Percentiles rank a stretch among this genome's conserved stretches.
Evolutionary conservation across 1,140 invertebrate species (phyloP).

Genomic region (Calliphora vicina): DNA sequence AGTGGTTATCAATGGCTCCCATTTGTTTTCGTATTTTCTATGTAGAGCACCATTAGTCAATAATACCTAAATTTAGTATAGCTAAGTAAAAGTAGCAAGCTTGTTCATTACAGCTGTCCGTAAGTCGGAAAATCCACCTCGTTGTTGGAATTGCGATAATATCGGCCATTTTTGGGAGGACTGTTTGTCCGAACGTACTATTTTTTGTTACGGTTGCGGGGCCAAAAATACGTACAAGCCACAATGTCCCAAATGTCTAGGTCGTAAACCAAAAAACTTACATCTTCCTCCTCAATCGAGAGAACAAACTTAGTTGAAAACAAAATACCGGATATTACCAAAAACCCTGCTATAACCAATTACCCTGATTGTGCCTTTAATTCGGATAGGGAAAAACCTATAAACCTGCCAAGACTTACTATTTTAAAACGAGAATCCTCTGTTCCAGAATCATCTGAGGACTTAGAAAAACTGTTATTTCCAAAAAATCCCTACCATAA

Average conservation of each 20-base stretch:
- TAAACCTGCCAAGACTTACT: background rate
- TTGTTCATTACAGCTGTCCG: background rate
- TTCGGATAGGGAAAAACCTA: background rate
- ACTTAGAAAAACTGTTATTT: background rate
- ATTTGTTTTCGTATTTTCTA: too few species aligned
- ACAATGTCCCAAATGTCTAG: background rate
- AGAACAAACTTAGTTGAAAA: background rate
- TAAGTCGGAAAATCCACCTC: too few species aligned
- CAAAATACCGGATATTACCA: background rate
- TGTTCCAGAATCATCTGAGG: too few species aligned
- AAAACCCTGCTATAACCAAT: background rate
- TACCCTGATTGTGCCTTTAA: background rate
- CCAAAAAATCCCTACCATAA: too few species aligned
- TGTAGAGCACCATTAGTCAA: background rate
- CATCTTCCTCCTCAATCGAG: background rate
- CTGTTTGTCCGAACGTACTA: background rate
- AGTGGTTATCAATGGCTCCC: too few species aligned
- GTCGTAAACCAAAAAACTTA: background rate
- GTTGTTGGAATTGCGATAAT: conserved; percentile 20
- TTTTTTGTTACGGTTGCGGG: conserved; percentile 16
- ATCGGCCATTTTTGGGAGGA: background rate
- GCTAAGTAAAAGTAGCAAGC: too few species aligned
- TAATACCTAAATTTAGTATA: background rate
- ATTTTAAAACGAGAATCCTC: background rate
- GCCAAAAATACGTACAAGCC: conserved; percentile 1